Conservation (phyloP, 2,113 vertebrate genomes). For the Haplochromis burtoni region DNA sequence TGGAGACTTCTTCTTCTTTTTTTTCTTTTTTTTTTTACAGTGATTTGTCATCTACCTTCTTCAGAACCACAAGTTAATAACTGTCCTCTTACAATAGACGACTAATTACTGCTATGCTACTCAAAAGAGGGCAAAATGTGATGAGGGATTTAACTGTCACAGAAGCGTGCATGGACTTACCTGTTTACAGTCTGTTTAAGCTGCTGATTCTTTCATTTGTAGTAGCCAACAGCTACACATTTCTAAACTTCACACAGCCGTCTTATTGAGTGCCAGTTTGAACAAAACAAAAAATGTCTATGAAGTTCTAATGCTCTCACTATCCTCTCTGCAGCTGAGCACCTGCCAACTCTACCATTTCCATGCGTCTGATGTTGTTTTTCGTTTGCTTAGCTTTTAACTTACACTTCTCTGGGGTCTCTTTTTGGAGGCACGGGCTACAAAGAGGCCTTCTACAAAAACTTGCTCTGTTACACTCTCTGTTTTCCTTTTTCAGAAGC, state of each 20-base stretch:
- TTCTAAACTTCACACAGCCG: background rate
- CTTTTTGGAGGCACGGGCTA: conserved; percentile 1
- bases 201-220: background rate
- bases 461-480: background rate
- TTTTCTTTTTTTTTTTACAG: conserved; percentile 32
- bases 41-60: conserved; percentile 35
- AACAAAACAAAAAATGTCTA: background rate
- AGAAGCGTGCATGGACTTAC: background rate
- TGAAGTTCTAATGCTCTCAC: conserved; percentile 23
- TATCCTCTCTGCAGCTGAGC: conserved; percentile 3
- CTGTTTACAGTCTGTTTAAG: background rate
- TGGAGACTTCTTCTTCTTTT: conserved; percentile 10
- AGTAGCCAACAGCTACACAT: background rate
- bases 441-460: conserved; percentile 22
- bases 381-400: conserved; percentile 37
- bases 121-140: background rate
- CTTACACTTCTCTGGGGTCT: conserved; percentile 28
- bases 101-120: conserved; percentile 19
- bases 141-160: background rate
- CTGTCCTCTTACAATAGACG: conserved; percentile 15
- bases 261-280: conserved; percentile 13
- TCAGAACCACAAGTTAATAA: conserved; percentile 33
- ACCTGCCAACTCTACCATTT: conserved; percentile 24
- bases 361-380: conserved; percentile 35
- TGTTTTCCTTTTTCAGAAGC: background rate